A percentile compares a stretch with the other conserved stretches of the same genome.
These are phyloP conservation scores for Terrapene triunguis DNA, from an alignment of 2,113 vertebrate species.

Conservation along the genomic window DNA sequence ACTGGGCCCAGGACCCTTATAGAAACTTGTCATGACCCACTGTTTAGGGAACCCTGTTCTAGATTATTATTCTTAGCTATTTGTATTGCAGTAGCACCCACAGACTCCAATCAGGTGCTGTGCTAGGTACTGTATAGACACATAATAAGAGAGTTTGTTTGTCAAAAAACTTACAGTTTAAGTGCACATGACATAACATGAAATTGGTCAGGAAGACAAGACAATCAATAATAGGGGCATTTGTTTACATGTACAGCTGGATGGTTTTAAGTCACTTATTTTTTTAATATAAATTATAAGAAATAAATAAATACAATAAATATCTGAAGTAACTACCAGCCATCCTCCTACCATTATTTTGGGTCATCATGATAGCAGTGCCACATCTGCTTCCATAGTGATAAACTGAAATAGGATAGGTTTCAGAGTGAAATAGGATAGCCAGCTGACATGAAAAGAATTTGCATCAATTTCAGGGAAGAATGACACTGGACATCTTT, in stretches of 20 bases:
- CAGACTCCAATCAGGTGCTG: neutral
- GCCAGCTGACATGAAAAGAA: neutral
- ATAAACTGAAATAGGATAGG: neutral
- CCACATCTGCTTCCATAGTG: neutral
- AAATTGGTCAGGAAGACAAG: neutral
- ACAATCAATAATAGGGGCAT: neutral
- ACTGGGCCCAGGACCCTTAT: neutral
- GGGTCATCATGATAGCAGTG: neutral
- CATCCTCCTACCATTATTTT: neutral
- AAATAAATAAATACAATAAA: neutral
- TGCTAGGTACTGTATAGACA: neutral
- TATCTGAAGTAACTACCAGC: neutral
- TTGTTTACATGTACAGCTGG: neutral
- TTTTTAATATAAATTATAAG: neutral
- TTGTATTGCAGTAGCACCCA: neutral
- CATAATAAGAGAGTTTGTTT: neutral
- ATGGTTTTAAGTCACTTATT: neutral
- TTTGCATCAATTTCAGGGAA: neutral
- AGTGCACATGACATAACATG: fast-evolving
- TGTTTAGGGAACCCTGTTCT: neutral
- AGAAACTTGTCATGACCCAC: neutral
- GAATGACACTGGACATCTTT: neutral
- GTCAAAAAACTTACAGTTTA: neutral
- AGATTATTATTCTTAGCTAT: neutral
- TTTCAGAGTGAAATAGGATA: neutral